phyloP scores from a whole-genome alignment of 1,140 invertebrate genomes.

The Danaus melanippus region DNA sequence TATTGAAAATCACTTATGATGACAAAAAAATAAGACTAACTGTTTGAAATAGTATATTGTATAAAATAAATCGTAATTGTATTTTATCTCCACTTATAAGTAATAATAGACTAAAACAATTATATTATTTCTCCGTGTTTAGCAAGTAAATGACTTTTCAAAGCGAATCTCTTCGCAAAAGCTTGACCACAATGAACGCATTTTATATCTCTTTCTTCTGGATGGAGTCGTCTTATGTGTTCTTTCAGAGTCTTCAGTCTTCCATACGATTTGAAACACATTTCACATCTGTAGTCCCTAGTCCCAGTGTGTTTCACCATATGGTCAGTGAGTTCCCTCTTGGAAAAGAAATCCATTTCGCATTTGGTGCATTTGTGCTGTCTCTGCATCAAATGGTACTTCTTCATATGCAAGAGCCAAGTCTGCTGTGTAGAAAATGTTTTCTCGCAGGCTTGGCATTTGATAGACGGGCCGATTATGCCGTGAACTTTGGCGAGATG shows the following conservation, averaged over 20 bases:
- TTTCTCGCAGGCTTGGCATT: conserved; percentile 45
- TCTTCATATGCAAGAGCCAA: conserved; percentile 37
- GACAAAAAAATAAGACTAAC: too few species aligned
- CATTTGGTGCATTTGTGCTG: conserved; percentile 31
- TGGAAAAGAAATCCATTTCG: conserved; percentile 34
- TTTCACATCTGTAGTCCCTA: conserved; percentile 77
- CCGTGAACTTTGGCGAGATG: conserved; percentile 42
- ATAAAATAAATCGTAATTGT: too few species aligned
- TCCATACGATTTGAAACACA: conserved; percentile 76
- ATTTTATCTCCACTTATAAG: conserved; percentile 1
- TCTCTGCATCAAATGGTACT: conserved; percentile 47
- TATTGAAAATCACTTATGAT: too few species aligned
- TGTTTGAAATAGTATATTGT: too few species aligned
- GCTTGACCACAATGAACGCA: conserved; percentile 57
- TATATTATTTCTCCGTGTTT: conserved; percentile 25
- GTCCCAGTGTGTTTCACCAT: conserved; percentile 75
- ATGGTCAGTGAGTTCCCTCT: conserved; percentile 41
- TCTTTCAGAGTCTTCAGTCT: conserved; percentile 70
- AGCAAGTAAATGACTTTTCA: conserved; percentile 29
- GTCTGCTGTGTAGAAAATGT: conserved; percentile 31
- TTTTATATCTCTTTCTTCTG: conserved; percentile 55
- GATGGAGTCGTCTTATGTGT: conserved; percentile 67
- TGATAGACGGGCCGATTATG: conserved; percentile 21
- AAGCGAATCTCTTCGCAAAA: conserved; percentile 37
- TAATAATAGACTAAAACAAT: not conserved